Evolutionary conservation across 2,113 vertebrate species (phyloP), one percentile per base, ranked within the genome.

Genomic region (Chloropsis cyanopogon): DNA sequence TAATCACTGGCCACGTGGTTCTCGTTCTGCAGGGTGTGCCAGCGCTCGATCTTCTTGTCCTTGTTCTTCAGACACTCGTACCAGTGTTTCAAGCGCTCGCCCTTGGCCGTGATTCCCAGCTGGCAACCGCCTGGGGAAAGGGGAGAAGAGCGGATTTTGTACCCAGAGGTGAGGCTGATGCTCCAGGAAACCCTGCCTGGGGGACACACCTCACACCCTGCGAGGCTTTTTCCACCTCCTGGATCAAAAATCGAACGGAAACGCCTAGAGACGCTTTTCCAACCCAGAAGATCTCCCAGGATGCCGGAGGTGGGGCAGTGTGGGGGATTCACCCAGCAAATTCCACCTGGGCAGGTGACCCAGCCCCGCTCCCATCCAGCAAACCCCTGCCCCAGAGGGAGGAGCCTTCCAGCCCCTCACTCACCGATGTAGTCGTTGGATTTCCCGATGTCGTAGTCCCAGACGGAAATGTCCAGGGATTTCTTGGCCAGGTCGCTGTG

Each of bases 41-140:
- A 99, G 94, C 99, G 99, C 92, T 99, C 99, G 0, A 99, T 99
- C 97, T 98, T 99, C 98, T 99, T 99, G 97, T 99, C 99, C 96
- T 99, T 99, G 98, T 99, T 99, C 97, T 99, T 99, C 97, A 99
- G 86, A 64, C 99, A 99, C 94, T 99, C 99, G 3, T 99, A 99
- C 99, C 99, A 99, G 97, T 99, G 99, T 97, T 99, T 99, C 96
- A 99, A 98, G 86, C 98, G 96, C 95, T 99, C 99, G 6, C 99
- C 99, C 95, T 99, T 99, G 47, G 99, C 99, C 1, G 98, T 99
- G 96, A 99, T 99, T 41, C 99, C 99, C 52, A 99, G 97, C 96
- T 99, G 99, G 92, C 99, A 99, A 11, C 99, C 98, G 0, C 98
- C 98, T 98, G 95, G 15, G n/a, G 15, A 71, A 26, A 25, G n/a